Conservation (phyloP, 1,140 invertebrate species). For the Magallana gigas region DNA sequence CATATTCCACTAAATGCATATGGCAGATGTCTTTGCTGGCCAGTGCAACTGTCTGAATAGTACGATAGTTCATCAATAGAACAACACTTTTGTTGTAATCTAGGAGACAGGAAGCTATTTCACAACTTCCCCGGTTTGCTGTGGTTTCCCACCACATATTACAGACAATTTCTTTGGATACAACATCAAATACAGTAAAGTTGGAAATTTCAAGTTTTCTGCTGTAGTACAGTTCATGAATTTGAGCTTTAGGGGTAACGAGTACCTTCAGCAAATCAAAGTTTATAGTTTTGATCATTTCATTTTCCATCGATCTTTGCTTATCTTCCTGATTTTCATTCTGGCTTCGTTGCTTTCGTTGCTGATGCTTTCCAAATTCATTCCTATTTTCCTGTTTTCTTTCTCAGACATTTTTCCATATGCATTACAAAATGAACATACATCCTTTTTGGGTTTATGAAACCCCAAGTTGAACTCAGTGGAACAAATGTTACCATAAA, state of each 20-base stretch:
- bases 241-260: too few species aligned
- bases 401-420: slow-evolving; percentile 12
- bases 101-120: slow-evolving; percentile 48
- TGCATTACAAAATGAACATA: slow-evolving; percentile 15
- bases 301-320: not conserved
- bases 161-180: slow-evolving; percentile 30
- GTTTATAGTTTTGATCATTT: slow-evolving; percentile 9
- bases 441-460: slow-evolving; percentile 47
- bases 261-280: too few species aligned
- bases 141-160: not conserved
- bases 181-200: slow-evolving; percentile 48
- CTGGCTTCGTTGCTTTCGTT: not conserved
- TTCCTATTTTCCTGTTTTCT: slow-evolving; percentile 10
- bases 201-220: slow-evolving; percentile 20
- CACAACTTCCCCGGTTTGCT: slow-evolving; percentile 50
- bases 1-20: slow-evolving; percentile 52
- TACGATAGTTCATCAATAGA: slow-evolving; percentile 37
- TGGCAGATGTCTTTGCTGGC: slow-evolving; percentile 49
- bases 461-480: slow-evolving; percentile 44
- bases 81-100: slow-evolving; percentile 5
- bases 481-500: slow-evolving; percentile 47
- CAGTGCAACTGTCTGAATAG: slow-evolving; percentile 54
- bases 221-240: too few species aligned
- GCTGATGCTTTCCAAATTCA: not conserved
- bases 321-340: slow-evolving; percentile 17